A percentile compares a stretch with the other conserved stretches of the same genome.
These are phyloP conservation scores for Corvus hawaiiensis DNA, from an alignment of 2,113 vertebrate species.

Conservation along the genomic window DNA sequence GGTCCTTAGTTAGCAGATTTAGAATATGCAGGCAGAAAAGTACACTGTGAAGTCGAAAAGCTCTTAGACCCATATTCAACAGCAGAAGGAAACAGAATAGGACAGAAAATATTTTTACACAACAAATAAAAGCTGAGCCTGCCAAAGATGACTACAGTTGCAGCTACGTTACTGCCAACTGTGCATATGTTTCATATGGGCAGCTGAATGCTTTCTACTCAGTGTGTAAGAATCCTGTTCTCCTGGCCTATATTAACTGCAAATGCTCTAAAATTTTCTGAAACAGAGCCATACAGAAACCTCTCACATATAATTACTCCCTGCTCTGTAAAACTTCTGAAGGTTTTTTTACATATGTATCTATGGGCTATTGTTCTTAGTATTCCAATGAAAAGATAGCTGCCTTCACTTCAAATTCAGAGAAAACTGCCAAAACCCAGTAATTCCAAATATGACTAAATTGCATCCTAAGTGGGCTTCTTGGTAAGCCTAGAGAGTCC, in stretches of 20 bases:
- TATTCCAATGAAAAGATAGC: neutral
- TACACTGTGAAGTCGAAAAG: neutral
- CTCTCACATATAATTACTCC: neutral
- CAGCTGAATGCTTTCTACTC: conserved; percentile 42
- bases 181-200: conserved; percentile 33
- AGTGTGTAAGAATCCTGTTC: neutral
- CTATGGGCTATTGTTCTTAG: neutral
- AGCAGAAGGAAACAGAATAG: neutral
- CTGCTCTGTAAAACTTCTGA: neutral
- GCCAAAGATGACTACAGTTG: conserved; percentile 35
- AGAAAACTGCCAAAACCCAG: neutral
- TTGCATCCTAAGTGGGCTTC: neutral
- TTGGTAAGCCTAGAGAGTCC: neutral
- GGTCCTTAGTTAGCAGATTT: neutral
- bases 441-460: neutral
- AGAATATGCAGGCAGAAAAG: neutral
- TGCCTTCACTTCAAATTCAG: neutral
- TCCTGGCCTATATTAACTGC: conserved; percentile 20
- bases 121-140: neutral
- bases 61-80: neutral
- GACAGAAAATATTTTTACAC: conserved; percentile 32
- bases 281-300: neutral
- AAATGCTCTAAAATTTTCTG: conserved; percentile 14
- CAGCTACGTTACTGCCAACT: neutral
- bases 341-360: neutral